Base-by-base conservation (phyloP, 1,140 invertebrate genomes). In the Drosophila malerkotliana region DNA sequence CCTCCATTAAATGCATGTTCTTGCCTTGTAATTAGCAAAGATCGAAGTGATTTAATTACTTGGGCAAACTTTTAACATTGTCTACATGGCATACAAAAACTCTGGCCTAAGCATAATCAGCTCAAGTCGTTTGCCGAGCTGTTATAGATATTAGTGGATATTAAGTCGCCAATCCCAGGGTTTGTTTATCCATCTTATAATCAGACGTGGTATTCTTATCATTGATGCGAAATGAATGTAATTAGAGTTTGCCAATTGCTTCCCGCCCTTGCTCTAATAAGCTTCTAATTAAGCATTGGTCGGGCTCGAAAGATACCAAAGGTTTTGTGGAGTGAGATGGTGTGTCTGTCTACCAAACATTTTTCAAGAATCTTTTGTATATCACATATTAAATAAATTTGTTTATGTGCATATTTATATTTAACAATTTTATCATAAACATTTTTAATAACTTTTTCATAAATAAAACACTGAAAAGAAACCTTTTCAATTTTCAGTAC, bases 1-100 rank as follows among this genome's bases (percentile, higher is more conserved):
- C 58, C 48, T 68, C 3, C 21, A 48, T 60, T 67, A 67, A 57
- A 61, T 77, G 67, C 72, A 64, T 82, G 83, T 82, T 88, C 52
- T 64, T 60, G 48, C 54, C 76, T 89, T 84, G 83, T 88, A 88
- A 88, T 88, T 88, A 88, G 83, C 83, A 73, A 83, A 89, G 83
- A 88, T 88, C 83, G 84, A 88, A 88, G 83, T 88, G 83, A 88
- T 88, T 88, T 88, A 88, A 88, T 88, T 88, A 89, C 83, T 88
- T 88, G 67, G 39, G 72, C 77, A 88, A 88, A 88, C 84, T 88
- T 88, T 83, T 83, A 88, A 88, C 83, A 88, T 88, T 88, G 82
- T 81, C 82, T 87, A 76, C 75, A 72, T 62, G 83, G 78, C 82
- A 87, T 82, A 87, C 78, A 75, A 87, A 87, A 87, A 82, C 64